Evolutionary conservation across 2,797 vertebrate species (phyloP), one percentile per base, ranked within the genome.

Genomic region (Neostethus bicornis): DNA sequence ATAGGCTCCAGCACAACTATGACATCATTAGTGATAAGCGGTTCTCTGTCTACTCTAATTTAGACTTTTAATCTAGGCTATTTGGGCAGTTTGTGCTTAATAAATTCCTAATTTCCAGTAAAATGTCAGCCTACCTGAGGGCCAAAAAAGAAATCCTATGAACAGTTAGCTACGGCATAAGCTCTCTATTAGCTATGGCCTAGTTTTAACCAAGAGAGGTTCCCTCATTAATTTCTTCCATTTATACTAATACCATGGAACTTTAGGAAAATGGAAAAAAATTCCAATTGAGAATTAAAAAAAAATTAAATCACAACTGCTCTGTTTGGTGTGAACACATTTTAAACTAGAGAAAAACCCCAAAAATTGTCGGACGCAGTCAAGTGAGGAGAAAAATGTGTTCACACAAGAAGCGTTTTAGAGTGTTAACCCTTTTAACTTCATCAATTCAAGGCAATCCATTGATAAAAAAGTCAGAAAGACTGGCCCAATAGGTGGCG

Each of bases 401-500:
- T 2, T 21, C 4, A 41, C 11, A 41, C 21, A 21, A 21, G 3
- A 10, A 14, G 42, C 42, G 6, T 14, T 10, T 13, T 23, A 5
- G 13, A 11, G 11, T 12, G 2, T 41, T 11, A 8, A 10, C 42
- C 11, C 20, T 20, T 19, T 9, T 39, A 19, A 37, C 39, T 10
- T 31, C 17, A 10, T 19, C 37, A 38, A 19, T 12, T 17, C 17
- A 11, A 11, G 11, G 11, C 39, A 39, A 8, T 7, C 14, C 6
- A 16, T 16, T 14, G 55, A 29, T 37, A 14, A 12, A 39, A 29
- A 59, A 19, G 31, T 14, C 12, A 26, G 10, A 66, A 41, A 60
- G 12, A 20, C 4, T 5, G 14, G 35, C 66, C 83, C 88, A 87
- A 80, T 67, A 89, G 87, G 81, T 70, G 87, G 85, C 41, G 85